phyloP scores from a whole-genome alignment of 2,888 invertebrate genomes.

The Scrobipalpa atriplicella region DNA sequence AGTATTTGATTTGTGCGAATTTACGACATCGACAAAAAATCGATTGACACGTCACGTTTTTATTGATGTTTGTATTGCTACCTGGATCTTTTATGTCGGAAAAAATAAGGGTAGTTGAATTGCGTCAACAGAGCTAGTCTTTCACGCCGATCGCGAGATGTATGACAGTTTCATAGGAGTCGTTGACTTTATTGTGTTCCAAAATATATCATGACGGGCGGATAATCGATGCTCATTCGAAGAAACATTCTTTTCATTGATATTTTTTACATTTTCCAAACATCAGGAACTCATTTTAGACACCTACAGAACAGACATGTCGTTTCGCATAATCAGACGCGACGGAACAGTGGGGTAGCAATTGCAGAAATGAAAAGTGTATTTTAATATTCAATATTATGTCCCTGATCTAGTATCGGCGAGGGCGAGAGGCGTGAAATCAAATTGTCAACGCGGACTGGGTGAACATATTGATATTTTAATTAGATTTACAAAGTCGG shows the following conservation, averaged over 20 bases:
- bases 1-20: constrained; percentile 81
- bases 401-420: constrained; percentile 35
- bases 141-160: constrained; percentile 55
- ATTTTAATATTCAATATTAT: constrained; percentile 31
- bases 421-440: constrained; percentile 75
- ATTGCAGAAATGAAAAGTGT: constrained; percentile 27
- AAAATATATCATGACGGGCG: constrained; percentile 59
- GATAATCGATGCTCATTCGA: constrained; percentile 57
- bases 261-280: constrained; percentile 26
- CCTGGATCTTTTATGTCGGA: constrained; percentile 67
- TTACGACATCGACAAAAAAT: constrained; percentile 69
- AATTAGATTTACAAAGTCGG: constrained; percentile 82
- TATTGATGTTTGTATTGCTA: constrained; percentile 78
- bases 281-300: background rate
- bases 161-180: constrained; percentile 64
- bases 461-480: constrained; percentile 82
- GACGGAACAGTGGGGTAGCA: background rate
- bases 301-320: background rate
- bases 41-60: constrained; percentile 80
- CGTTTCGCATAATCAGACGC: constrained; percentile 5
- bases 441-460: constrained; percentile 74
- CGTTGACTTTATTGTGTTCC: constrained; percentile 67
- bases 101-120: constrained; percentile 64
- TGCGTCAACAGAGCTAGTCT: constrained; percentile 57
- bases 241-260: constrained; percentile 43